Evolutionary conservation across 2,888 invertebrate genomes (phyloP).

Genomic region (Diarsia dahlii): DNA sequence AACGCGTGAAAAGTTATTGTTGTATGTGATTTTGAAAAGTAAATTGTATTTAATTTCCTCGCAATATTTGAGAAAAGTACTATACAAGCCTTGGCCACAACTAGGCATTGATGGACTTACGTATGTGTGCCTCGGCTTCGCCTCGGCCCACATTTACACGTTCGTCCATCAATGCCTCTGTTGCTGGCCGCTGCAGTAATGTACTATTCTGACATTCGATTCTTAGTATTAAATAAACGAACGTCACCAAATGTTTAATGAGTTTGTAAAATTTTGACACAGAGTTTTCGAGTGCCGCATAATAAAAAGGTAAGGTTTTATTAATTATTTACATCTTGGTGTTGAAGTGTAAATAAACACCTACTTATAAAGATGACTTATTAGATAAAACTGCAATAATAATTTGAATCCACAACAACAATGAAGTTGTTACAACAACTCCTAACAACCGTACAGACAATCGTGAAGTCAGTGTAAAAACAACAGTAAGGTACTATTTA

Average conservation of each 20-base stretch:
- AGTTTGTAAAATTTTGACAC: background rate
- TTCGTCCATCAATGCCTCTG: too few relatives aligned
- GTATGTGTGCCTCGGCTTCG: too few relatives aligned
- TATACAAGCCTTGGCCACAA: too few relatives aligned
- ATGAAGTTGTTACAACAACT: constrained; percentile 17
- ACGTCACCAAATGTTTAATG: background rate
- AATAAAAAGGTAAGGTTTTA: background rate
- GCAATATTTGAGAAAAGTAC: too few relatives aligned
- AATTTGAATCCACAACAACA: constrained; percentile 9
- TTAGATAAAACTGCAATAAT: background rate
- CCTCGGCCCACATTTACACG: too few relatives aligned
- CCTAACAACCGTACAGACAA: constrained; percentile 22
- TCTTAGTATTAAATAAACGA: background rate
- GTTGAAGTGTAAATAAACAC: background rate
- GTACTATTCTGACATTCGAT: background rate
- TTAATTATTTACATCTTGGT: background rate
- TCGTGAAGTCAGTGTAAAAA: constrained; percentile 40
- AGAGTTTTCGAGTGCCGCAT: background rate
- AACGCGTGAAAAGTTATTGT: too few relatives aligned
- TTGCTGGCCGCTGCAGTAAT: too few relatives aligned
- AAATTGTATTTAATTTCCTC: too few relatives aligned
- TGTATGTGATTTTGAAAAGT: too few relatives aligned
- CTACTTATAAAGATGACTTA: background rate
- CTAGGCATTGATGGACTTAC: too few relatives aligned
- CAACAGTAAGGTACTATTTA: constrained; percentile 49